Evolutionary conservation across 2,888 invertebrate species (phyloP), one percentile per base, ranked within the genome.

Genomic region (Aethes cnicana): DNA sequence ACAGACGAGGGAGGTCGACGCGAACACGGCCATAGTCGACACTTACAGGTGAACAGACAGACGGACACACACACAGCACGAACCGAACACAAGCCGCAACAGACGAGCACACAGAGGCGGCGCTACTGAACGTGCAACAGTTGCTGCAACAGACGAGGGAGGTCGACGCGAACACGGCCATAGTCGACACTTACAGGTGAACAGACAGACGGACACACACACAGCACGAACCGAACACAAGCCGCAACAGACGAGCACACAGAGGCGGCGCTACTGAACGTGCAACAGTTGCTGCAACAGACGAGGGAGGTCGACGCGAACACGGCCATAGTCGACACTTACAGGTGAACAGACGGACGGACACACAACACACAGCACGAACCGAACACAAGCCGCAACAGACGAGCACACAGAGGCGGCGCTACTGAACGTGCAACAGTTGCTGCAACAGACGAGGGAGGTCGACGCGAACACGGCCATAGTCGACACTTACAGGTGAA

Each of bases 1-100:
- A 3, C 81, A 80, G 25, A 69, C 86, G 47, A 59, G 72, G 0
- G 86, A 88, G 3, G 76, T 74, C 0, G 74, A 81, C 47, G 68
- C 75, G 9, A 86, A 83, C 26, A 66, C 66, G 0, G 69, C 77
- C 8, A 82, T 89, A 1, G 78, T 88, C 0, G 77, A 86, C 33
- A 84, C 87, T 0, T 89, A 89, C 72, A 84, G 74, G 89, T 89
- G 20, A 66, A 65, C 57, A 1, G n/a, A 16, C 33, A 11, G n/a
- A n/a, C n/a, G n/a, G n/a, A n/a, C n/a, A n/a, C n/a, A n/a, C n/a
- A n/a, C n/a, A n/a, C n/a, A n/a, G n/a, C n/a, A n/a, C n/a, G n/a
- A n/a, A n/a, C n/a, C 55, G 93, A 93, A 61, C 91, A 91, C 61
- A 92, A 92, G 60, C 69, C 92, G 0, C 91, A 91, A 41, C 91